Conservation (phyloP, 2,888 invertebrate species). For the Acronicta alni region DNA sequence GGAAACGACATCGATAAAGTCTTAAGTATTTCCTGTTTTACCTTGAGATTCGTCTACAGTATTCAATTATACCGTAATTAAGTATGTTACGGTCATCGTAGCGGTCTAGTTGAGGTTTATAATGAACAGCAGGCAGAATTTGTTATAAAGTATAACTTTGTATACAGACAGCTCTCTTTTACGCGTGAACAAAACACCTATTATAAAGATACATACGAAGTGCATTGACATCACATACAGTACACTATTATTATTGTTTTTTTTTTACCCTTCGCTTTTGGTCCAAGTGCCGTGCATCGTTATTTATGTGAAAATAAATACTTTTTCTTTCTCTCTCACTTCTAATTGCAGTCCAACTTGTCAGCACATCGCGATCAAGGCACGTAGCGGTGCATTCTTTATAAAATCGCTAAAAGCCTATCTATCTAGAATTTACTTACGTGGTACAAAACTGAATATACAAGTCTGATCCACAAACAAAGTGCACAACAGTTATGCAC, state of each 20-base stretch:
- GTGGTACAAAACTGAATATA: too few species aligned
- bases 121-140: background rate
- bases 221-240: slow-evolving; percentile 17
- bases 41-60: slow-evolving; percentile 21
- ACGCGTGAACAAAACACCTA: slow-evolving; percentile 25
- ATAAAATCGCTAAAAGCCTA: slow-evolving; percentile 13
- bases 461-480: background rate
- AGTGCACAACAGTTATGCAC: too few species aligned
- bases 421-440: slow-evolving; percentile 16
- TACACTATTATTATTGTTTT: too few species aligned
- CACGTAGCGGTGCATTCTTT: slow-evolving; percentile 27
- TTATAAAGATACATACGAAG: slow-evolving; percentile 19
- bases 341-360: slow-evolving; percentile 9
- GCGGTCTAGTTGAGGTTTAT: slow-evolving; percentile 2
- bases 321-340: too few species aligned
- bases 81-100: slow-evolving; percentile 18
- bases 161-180: slow-evolving; percentile 22
- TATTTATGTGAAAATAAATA: too few species aligned
- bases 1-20: slow-evolving; percentile 40
- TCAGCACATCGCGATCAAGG: slow-evolving; percentile 11
- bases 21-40: slow-evolving; percentile 41
- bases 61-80: slow-evolving; percentile 36
- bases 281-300: too few species aligned
- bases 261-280: too few species aligned
- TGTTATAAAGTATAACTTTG: slow-evolving; percentile 5